These are phyloP conservation scores for Lepidothrix coronata DNA, from an alignment of 2,113 vertebrate genomes.

Conservation along the genomic window DNA sequence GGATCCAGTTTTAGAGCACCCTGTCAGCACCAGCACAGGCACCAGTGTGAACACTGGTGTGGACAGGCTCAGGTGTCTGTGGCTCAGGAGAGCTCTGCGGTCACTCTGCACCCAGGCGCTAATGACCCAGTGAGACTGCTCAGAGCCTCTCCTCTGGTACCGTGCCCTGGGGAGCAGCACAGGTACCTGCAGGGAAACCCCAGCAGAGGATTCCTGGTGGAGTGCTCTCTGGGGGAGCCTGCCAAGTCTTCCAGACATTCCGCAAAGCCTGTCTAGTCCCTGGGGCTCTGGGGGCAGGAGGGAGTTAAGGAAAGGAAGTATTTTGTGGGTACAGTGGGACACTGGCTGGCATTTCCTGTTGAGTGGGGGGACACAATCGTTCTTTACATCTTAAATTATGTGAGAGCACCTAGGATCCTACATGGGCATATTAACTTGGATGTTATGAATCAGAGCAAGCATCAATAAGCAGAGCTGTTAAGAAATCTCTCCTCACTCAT, in stretches of 20 bases:
- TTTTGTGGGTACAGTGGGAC: background rate
- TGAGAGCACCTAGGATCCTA: background rate
- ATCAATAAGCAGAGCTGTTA: constrained; percentile 30
- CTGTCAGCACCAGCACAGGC: background rate
- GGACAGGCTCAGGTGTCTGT: background rate
- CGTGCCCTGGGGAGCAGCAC: accelerated
- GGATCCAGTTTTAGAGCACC: background rate
- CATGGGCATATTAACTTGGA: background rate
- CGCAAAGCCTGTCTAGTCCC: background rate
- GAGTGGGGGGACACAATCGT: background rate
- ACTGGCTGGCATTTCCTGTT: background rate
- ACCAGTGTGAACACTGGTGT: background rate
- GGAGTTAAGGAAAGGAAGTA: background rate
- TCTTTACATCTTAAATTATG: background rate
- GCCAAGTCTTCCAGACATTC: background rate
- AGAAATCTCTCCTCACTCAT: constrained; percentile 64
- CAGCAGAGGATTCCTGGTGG: background rate
- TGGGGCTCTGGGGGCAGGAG: background rate
- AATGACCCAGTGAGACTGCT: background rate
- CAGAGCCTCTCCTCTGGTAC: background rate
- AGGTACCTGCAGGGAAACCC: background rate
- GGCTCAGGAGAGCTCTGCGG: background rate
- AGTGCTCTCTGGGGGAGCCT: background rate
- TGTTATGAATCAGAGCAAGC: background rate
- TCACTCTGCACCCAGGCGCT: background rate